These are phyloP conservation scores for Athalia rosae DNA, from an alignment of 2,888 invertebrate genomes.

Conservation along the genomic window DNA sequence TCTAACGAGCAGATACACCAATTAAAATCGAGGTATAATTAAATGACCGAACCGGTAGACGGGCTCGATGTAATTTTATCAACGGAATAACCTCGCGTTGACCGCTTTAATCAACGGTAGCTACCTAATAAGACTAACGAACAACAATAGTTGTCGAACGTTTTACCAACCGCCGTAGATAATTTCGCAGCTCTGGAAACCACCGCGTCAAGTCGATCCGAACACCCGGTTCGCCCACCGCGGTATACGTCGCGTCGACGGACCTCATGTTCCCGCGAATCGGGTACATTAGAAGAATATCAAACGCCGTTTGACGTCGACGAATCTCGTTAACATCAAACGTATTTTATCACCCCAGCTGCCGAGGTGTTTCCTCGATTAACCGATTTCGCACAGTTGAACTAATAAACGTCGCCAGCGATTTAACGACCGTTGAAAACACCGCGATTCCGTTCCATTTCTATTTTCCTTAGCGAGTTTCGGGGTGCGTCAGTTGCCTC, in stretches of 20 bases:
- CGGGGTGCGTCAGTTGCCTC: too few species aligned
- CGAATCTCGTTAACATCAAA: too few species aligned
- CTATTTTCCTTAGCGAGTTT: too few species aligned
- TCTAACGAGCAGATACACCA: constrained; percentile 63
- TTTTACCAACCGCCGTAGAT: constrained; percentile 2
- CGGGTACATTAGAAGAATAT: too few species aligned
- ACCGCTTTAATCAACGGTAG: constrained; percentile 62
- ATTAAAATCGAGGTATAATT: constrained; percentile 65
- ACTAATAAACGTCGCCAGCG: too few species aligned
- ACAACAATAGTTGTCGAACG: constrained; percentile 57
- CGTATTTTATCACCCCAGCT: too few species aligned
- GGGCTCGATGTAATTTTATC: constrained; percentile 64
- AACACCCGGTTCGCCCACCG: constrained; percentile 14
- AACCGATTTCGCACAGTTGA: too few species aligned
- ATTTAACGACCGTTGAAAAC: too few species aligned
- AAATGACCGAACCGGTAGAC: constrained; percentile 58
- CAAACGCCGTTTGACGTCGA: too few species aligned
- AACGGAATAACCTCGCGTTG: constrained; percentile 59
- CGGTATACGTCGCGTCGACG: background rate
- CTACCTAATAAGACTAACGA: constrained; percentile 59
- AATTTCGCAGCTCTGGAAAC: constrained; percentile 11
- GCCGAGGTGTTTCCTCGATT: too few species aligned
- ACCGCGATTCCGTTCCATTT: too few species aligned
- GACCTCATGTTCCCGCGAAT: too few species aligned
- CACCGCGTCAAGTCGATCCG: constrained; percentile 19